These are phyloP conservation scores for Eurytemora carolleeae DNA, from an alignment of 1,140 invertebrate species.

Conservation along the genomic window DNA sequence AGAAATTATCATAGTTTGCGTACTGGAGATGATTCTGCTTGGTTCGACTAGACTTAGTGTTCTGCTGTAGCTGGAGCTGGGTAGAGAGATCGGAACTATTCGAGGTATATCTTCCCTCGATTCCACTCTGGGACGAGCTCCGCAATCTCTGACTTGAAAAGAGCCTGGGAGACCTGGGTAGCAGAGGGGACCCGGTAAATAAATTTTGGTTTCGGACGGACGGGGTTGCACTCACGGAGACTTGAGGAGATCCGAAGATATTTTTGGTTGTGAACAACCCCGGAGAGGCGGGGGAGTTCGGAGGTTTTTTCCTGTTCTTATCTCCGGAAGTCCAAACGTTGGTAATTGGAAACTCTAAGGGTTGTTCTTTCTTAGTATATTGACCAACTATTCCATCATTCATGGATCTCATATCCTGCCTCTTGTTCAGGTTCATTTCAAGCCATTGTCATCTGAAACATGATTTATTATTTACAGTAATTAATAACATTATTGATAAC, in stretches of 20 bases:
- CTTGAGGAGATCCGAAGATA: no score
- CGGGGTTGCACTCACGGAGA: no score
- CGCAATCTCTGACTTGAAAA: neutral
- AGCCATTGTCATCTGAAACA: neutral
- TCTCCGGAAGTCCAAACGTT: neutral
- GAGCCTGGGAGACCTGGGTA: neutral
- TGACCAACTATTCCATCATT: neutral
- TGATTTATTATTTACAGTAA: neutral
- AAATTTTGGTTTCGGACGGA: no score
- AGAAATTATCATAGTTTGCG: neutral
- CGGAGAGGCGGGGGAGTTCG: no score
- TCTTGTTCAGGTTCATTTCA: neutral
- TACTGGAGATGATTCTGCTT: neutral
- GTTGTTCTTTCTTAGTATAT: neutral
- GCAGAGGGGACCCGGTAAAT: neutral
- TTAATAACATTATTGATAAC: conserved; percentile 17
- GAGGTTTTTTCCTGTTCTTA: no score
- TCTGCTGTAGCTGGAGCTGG: no score
- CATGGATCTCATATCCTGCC: neutral
- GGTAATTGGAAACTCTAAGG: neutral
- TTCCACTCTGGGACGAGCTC: neutral
- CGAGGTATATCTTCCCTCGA: neutral
- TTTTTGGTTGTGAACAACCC: no score
- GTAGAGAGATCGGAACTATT: no score
- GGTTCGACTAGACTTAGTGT: neutral